These are phyloP conservation scores for Elgaria multicarinata DNA, from an alignment of 2,113 vertebrate species.

Conservation along the genomic window DNA sequence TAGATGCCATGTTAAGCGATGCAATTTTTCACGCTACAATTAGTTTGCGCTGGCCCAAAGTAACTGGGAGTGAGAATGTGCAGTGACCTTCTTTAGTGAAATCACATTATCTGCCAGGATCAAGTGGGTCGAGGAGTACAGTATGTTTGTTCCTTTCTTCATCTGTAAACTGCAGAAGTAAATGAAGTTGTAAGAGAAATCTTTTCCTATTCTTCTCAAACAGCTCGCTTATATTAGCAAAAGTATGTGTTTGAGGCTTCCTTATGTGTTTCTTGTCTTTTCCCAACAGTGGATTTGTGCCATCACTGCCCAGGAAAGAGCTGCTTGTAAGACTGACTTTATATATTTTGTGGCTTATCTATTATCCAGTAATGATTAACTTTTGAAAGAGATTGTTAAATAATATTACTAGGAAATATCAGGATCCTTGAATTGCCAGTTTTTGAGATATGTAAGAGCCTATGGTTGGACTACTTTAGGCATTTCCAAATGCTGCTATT, in stretches of 20 bases:
- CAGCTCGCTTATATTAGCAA: neutral
- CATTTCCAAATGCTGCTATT: neutral
- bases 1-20: conserved; percentile 40
- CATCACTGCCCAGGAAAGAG: neutral
- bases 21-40: conserved; percentile 66
- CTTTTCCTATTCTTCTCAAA: neutral
- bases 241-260: conserved; percentile 11
- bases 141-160: conserved; percentile 49
- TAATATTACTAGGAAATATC: neutral
- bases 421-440: neutral
- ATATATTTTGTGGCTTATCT: neutral
- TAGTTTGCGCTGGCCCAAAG: conserved; percentile 64
- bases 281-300: neutral
- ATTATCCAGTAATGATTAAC: neutral
- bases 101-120: conserved; percentile 58
- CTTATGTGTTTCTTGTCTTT: neutral
- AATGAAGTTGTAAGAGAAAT: conserved; percentile 28
- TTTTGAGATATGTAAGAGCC: neutral
- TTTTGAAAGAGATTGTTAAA: too few species aligned
- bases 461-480: neutral
- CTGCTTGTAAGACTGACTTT: too few species aligned
- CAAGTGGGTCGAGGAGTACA: conserved; percentile 46
- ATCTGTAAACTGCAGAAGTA: conserved; percentile 39
- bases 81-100: conserved; percentile 69
- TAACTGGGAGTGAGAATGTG: conserved; percentile 63